phyloP scores from a whole-genome alignment of 2,797 vertebrate genomes.

The Eremophila alpestris region DNA sequence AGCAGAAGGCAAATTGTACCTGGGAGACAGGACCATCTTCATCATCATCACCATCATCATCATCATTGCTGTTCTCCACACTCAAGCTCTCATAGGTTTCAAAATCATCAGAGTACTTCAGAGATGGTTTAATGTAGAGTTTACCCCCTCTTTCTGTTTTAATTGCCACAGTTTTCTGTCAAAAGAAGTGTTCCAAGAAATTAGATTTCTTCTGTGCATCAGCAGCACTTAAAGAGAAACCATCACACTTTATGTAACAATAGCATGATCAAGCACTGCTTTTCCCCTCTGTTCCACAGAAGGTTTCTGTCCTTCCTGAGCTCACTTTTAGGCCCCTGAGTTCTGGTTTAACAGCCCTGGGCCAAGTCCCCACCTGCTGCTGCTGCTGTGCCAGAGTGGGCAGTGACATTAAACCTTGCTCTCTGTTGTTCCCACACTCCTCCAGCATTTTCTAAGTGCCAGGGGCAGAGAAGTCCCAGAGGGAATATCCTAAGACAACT shows the following conservation, averaged over 20 bases:
- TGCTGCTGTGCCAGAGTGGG: neutral
- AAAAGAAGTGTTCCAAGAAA: neutral
- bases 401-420: neutral
- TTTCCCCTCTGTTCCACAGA: neutral
- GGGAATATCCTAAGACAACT: neutral
- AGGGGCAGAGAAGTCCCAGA: neutral
- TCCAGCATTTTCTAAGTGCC: neutral
- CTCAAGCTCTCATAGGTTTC: slow-evolving; percentile 80
- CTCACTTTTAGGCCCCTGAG: neutral
- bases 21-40: slow-evolving; percentile 24
- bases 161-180: slow-evolving; percentile 87
- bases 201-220: neutral
- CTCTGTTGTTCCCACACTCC: neutral
- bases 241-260: neutral
- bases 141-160: slow-evolving; percentile 84
- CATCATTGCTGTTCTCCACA: slow-evolving; percentile 71
- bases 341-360: neutral
- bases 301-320: neutral
- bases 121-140: slow-evolving; percentile 80
- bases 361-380: neutral
- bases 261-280: neutral
- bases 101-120: slow-evolving; percentile 84
- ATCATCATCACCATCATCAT: neutral
- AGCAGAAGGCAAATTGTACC: slow-evolving; percentile 49
- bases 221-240: neutral